phyloP scores from a whole-genome alignment of 1,140 invertebrate species.

The Drosophila lacertosa region DNA sequence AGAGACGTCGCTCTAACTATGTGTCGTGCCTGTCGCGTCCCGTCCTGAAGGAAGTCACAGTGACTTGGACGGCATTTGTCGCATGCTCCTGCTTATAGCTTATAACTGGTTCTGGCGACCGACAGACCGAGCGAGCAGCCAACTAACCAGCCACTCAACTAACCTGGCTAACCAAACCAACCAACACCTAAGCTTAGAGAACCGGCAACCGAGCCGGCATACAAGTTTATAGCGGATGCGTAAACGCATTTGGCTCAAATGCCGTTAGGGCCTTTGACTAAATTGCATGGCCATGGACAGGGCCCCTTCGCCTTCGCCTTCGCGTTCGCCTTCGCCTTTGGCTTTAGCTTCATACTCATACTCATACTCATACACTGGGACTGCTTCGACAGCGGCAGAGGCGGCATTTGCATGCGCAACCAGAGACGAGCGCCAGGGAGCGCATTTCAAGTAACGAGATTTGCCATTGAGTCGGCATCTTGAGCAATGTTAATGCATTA shows the following conservation, averaged over 20 bases:
- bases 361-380: slow-evolving; percentile 1
- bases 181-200: slow-evolving; percentile 51
- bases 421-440: slow-evolving; percentile 18
- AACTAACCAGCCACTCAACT: slow-evolving; percentile 23
- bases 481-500: slow-evolving; percentile 74
- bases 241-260: slow-evolving; percentile 83
- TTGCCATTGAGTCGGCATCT: slow-evolving; percentile 63
- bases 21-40: slow-evolving; percentile 45
- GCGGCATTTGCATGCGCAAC: slow-evolving; percentile 44
- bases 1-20: slow-evolving; percentile 55
- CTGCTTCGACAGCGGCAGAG: neutral
- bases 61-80: slow-evolving; percentile 68
- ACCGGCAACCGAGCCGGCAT: slow-evolving; percentile 64
- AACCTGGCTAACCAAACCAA: slow-evolving; percentile 19
- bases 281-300: slow-evolving; percentile 70
- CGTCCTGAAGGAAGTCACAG: slow-evolving; percentile 66
- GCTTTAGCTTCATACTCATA: slow-evolving; percentile 34
- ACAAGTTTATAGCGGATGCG: slow-evolving; percentile 83
- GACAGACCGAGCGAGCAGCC: slow-evolving; percentile 30
- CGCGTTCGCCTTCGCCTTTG: slow-evolving; percentile 50
- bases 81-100: slow-evolving; percentile 77
- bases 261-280: slow-evolving; percentile 83
- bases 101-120: slow-evolving; percentile 73
- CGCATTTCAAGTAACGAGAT: slow-evolving; percentile 54
- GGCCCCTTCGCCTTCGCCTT: slow-evolving; percentile 59